Evolutionary conservation across 1,140 invertebrate species (phyloP), one percentile per base, ranked within the genome.

Genomic region (Drosophila persimilis): DNA sequence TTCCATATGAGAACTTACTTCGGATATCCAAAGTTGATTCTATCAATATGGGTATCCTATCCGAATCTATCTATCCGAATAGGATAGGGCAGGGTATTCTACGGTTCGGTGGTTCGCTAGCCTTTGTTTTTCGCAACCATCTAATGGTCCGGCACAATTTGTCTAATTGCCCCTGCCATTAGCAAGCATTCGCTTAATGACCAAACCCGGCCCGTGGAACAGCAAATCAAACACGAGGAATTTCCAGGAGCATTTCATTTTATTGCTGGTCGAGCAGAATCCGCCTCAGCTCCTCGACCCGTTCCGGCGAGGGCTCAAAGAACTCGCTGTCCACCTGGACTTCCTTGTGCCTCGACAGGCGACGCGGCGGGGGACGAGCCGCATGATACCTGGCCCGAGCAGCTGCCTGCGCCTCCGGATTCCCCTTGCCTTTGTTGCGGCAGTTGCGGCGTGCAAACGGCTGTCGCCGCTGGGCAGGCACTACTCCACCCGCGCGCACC

Each of bases 111-210:
- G 31, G 3, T 11, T 3, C 3, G 9, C 0, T 4, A 35, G 31
- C 9, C 11, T 4, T 13, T 39, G 35, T 11, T 39, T 39, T 11
- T 39, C 11, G 35, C 3, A 13, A 39, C 0, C 35, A 58, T 35
- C 60, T 59, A 59, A 59, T 73, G 48, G 53, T 11, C 70, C 59
- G 45, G 31, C 44, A 48, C 35, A 63, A 77, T 77, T 77, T 63
- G 24, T 76, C 72, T 85, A 80, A 85, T 84, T 84, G 66, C 62
- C 44, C 24, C 39, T 35, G 50, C 65, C 77, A 79, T 80, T 69
- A 75, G 60, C 80, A 11, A 6, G 24, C 24, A 85, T 63, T 73
- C 61, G 75, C 62, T 80, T 80, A 65, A 80, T 80, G 52, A 66
- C 67, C 41, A 56, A 60, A 54, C 44, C 26, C 15, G 22, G 57